Evolutionary conservation across 2,888 invertebrate genomes (phyloP), one percentile per base, ranked within the genome.

Genomic region (Luperina testacea): DNA sequence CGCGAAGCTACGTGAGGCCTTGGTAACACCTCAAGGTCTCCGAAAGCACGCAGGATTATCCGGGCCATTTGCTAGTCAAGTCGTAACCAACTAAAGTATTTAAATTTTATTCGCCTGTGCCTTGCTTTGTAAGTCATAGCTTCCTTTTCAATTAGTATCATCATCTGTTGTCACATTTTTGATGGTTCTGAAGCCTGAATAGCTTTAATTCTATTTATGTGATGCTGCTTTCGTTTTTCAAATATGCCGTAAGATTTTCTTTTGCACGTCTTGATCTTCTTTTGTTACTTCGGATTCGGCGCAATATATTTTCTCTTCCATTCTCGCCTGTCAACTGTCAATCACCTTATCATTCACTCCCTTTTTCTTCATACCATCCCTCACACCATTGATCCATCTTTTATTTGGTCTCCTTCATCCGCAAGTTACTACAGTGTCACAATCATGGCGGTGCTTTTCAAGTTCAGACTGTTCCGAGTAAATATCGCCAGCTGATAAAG

Each of bases 11-110:
- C 93, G 93, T 92, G 93, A 90, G 94, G 90, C 95, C 95, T 95
- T 95, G 94, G 87, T 82, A 82, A 89, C 63, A 80, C 70, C 87
- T 90, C 95, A 95, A 95, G 95, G 95, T 92, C 93, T 90, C 91
- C 80, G 88, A 91, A 92, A 93, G 94, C 95, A 95, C 94, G 95
- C 94, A 91, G 92, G 93, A 94, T 94, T 87, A 94, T 93, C 93
- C 92, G 88, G 88, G 80, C 89, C 87, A 93, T 93, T 93, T 93
- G 93, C 93, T 93, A 95, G 93, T 91, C 93, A 86, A 65, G 85
- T 87, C 88, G 87, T 85, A 85, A 84, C 84, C 90, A 83, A 90
- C 84, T 88, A 81, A 76, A 88, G 81, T 87, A 86, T 86, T 90
- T 68, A 88, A 86, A 88, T 89, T 74, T 69, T 81, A 88, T 88